A percentile compares a stretch with the other conserved stretches of the same genome.
phyloP scores from a whole-genome alignment of 2,797 vertebrate species.

The Chrysocyon brachyurus region DNA sequence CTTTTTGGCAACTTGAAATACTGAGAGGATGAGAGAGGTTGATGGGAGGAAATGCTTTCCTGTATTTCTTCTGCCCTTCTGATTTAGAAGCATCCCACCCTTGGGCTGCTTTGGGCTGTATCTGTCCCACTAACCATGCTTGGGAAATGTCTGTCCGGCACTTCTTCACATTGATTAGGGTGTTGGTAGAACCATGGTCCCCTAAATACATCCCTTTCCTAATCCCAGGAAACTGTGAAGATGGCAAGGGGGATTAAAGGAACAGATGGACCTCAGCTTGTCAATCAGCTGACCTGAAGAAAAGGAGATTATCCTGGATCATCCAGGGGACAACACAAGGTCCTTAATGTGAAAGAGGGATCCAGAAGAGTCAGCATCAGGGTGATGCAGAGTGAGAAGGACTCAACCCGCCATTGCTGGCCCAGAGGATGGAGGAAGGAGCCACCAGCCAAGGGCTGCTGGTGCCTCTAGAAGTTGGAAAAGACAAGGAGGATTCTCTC shows the following conservation, averaged over 20 bases:
- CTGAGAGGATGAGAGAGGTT: neutral
- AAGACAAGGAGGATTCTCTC: neutral
- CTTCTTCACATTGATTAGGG: neutral
- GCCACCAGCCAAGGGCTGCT: neutral
- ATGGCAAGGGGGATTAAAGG: neutral
- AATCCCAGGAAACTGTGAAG: neutral
- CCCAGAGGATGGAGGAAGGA: neutral
- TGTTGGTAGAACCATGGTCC: neutral
- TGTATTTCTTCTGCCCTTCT: neutral
- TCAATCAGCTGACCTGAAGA: neutral
- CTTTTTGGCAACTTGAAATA: conserved; percentile 41
- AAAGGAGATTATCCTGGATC: neutral
- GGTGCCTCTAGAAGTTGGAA: neutral
- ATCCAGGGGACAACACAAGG: neutral
- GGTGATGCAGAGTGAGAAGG: neutral
- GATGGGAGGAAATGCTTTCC: neutral
- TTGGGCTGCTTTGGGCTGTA: neutral
- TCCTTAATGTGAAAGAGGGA: neutral
- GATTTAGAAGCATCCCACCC: neutral
- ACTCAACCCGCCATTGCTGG: neutral
- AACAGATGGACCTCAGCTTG: neutral
- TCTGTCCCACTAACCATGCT: neutral
- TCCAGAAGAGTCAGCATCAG: neutral
- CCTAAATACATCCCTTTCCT: neutral
- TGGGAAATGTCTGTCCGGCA: neutral